Base-by-base conservation (phyloP, 1,140 invertebrate species). In the Plectrocnemia conspersa region DNA sequence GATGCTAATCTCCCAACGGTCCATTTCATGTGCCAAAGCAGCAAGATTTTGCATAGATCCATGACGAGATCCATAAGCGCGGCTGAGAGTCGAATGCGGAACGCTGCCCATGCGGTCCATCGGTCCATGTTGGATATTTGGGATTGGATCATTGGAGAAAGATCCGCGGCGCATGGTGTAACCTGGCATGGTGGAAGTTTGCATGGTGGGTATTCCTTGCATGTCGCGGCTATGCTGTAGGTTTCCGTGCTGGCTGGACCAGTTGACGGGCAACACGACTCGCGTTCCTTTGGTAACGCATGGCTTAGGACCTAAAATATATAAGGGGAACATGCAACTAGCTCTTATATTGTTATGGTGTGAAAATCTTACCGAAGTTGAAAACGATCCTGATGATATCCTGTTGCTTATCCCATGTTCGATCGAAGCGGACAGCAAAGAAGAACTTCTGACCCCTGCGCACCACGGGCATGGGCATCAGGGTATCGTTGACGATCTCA, bases 371-470 rank as follows among this genome's bases (percentile, higher is more conserved):
- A 75, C 73, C 74, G 44, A 73, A 70, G 53, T 72, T 72, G 53
- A 76, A 73, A 9, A 76, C 74, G 41, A 76, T 63, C 33, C 71
- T 68, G 56, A 74, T 73, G 56, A 74, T 67, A 61, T 76, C 74
- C 54, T 73, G 72, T 41, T 76, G 74, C 49, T 76, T 76, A 42
- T 76, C 74, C 56, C 69, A 70, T 2, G 69, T 69, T 35, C 72
- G 67, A 55, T 79, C 74, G 60, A 83, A 81, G 6, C 74, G 73
- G 23, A 84, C 70, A 11, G 78, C 77, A 50, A 84, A 70, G 62
- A 76, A 79, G 66, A 85, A 84, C 21, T 76, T 73, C 61, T 82
- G 78, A 2, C 82, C 83, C 48, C 83, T 71, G 50, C 83, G 68
- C 4, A 84, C 59, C 19, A 86, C 75, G 0, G 77, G 75, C 38